These are phyloP conservation scores for Diabrotica balteata DNA, from an alignment of 2,888 invertebrate genomes.

Conservation along the genomic window DNA sequence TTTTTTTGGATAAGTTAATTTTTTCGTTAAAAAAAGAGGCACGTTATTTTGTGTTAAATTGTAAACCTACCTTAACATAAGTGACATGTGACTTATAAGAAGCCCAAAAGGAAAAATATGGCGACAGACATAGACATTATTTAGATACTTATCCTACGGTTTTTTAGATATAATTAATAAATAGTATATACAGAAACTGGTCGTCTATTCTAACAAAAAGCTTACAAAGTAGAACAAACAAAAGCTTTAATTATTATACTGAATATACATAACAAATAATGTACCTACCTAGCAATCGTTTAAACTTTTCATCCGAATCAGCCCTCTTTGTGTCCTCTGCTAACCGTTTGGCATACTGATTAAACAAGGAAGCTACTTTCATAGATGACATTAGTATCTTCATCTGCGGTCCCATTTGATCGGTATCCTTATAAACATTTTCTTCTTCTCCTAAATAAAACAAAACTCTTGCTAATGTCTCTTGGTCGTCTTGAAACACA, in stretches of 20 bases:
- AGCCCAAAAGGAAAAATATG: too few relatives aligned
- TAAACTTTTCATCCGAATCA: background rate
- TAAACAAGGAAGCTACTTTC: background rate
- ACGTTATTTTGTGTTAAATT: too few relatives aligned
- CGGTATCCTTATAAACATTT: background rate
- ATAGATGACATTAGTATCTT: background rate
- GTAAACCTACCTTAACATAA: too few relatives aligned
- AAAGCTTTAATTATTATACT: background rate
- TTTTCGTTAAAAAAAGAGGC: too few relatives aligned
- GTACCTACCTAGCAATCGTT: background rate
- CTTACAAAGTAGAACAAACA: background rate
- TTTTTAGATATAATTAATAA: background rate
- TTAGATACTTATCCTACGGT: too few relatives aligned
- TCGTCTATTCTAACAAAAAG: too few relatives aligned
- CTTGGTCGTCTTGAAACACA: background rate
- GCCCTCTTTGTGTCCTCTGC: background rate
- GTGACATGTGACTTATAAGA: too few relatives aligned
- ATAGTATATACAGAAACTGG: background rate
- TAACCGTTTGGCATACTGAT: background rate
- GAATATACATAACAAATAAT: background rate
- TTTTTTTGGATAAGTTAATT: too few relatives aligned
- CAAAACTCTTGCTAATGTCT: background rate
- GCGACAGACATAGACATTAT: too few relatives aligned
- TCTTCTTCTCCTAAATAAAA: constrained; percentile 3
- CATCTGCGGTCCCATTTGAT: background rate